These are phyloP conservation scores for Idaea aversata DNA, from an alignment of 2,888 invertebrate species.

Conservation along the genomic window DNA sequence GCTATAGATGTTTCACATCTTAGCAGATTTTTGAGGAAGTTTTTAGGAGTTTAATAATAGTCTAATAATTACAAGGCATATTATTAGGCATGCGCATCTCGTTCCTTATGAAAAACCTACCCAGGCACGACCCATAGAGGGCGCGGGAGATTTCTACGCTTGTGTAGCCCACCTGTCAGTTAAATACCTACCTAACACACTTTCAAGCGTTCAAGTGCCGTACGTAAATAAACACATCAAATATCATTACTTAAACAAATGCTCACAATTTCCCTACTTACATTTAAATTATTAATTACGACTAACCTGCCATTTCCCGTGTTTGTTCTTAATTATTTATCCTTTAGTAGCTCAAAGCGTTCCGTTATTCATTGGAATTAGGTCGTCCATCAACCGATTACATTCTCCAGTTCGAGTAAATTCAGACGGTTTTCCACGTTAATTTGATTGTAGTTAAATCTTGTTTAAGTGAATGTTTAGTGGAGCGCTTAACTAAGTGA, in stretches of 20 bases:
- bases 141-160: too few relatives aligned
- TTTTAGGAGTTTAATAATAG: too few relatives aligned
- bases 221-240: not conserved
- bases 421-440: not conserved
- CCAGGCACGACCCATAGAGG: too few relatives aligned
- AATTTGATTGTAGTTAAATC: conserved; percentile 1
- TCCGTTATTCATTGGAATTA: conserved; percentile 1
- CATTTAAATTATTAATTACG: not conserved
- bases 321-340: conserved; percentile 4
- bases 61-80: too few relatives aligned
- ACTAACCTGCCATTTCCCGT: not conserved
- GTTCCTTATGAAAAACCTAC: too few relatives aligned
- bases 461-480: not conserved
- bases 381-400: not conserved
- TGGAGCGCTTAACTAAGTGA: not conserved
- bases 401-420: not conserved
- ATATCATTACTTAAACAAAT: conserved; percentile 1
- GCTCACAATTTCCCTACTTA: not conserved
- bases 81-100: too few relatives aligned
- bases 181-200: too few relatives aligned
- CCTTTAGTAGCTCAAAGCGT: not conserved
- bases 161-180: too few relatives aligned
- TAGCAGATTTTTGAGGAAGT: too few relatives aligned
- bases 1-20: too few relatives aligned
- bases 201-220: not conserved